Evolutionary conservation across 2,113 vertebrate species (phyloP), one percentile per base, ranked within the genome.

Genomic region (Dicerorhinus sumatrensis): DNA sequence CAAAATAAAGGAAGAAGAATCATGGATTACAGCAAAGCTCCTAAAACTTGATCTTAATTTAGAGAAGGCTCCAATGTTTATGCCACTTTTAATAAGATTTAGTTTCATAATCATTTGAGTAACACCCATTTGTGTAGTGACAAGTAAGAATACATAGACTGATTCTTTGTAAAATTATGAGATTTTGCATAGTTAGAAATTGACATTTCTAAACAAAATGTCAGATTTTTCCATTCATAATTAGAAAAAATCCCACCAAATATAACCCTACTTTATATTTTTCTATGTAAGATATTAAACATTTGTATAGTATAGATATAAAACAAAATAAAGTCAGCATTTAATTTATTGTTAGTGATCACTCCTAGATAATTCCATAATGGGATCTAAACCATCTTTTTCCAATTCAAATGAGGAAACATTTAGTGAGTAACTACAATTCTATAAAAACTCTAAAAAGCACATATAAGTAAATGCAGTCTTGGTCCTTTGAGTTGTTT

Each of bases 1-100:
- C 62, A 75, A 87, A 97, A 77, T 94, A 93, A 93, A 93, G 72
- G 36, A 95, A 89, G 39, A 89, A 89, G 18, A 95, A 87, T 79
- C 10, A 60, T 27, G n/a, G 20, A 54, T 89, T 62, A 65, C 5
- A 83, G 29, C 29, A 77, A 88, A 63, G 23, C 11, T 90, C 51
- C n/a, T 60, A 89, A 91, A 85, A 81, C 4, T 80, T 94, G 18
- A 80, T 84, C 94, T 91, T 72, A 90, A 91, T 94, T 97, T 77
- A 36, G 36, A 91, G 46, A 91, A 67, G 54, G 8, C 65, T 91
- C 76, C 31, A n/a, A 20, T 73, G 63, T 60, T 95, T 95, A 46
- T 42, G 69, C 12, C 11, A 83, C 13, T 94, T 93, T 85, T 67
- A 70, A 83, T 75, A 51, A 87, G 20, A 62, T 89, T 92, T 92